Conservation (phyloP, 2,113 vertebrate genomes). For the Coturnix japonica region DNA sequence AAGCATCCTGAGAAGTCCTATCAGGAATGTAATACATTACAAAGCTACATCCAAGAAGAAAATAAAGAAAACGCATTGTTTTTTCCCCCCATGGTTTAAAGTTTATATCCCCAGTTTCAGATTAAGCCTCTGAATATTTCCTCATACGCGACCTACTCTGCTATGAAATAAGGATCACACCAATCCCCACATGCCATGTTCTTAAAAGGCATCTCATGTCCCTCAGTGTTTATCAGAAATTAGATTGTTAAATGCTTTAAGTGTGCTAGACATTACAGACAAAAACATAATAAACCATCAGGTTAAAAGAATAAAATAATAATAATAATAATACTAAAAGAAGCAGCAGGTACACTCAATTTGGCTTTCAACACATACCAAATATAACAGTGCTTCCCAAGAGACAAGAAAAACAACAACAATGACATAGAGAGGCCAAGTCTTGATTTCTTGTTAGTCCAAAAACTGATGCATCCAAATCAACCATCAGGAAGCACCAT, state of each 20-base stretch:
- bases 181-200: rapidly evolving
- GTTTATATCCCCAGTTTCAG: neutral
- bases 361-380: neutral
- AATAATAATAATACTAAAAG: no score
- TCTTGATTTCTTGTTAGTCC: neutral
- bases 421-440: neutral
- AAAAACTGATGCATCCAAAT: rapidly evolving
- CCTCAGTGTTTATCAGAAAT: neutral
- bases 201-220: neutral
- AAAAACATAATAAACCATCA: neutral
- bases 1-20: neutral
- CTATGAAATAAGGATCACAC: neutral
- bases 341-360: neutral
- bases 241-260: neutral
- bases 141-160: neutral
- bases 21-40: neutral
- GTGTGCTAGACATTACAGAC: neutral
- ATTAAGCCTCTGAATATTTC: neutral
- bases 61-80: neutral
- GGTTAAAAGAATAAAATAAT: no score
- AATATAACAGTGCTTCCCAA: neutral
- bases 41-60: neutral
- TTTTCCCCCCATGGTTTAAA: neutral
- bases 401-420: no score
- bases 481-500: neutral